Percentiles rank a stretch among this genome's conserved stretches.
Conservation (phyloP, 2,113 vertebrate genomes). For the Phodopus roborovskii region DNA sequence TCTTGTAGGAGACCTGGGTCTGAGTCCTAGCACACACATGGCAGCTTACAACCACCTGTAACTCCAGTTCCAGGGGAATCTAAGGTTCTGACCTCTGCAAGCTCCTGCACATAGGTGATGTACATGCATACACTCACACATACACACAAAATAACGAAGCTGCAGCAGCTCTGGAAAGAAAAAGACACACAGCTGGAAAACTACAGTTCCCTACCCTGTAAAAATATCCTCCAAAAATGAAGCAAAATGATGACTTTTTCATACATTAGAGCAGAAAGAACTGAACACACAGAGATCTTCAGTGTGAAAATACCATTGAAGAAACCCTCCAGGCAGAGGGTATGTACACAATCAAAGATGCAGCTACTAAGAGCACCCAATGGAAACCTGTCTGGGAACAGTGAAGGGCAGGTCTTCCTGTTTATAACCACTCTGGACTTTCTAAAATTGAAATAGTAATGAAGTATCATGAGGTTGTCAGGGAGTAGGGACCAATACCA, state of each 20-base stretch:
- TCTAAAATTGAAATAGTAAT: neutral
- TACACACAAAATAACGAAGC: neutral
- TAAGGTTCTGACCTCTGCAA: neutral
- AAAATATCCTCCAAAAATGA: neutral
- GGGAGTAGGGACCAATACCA: neutral
- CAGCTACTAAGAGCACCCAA: too few relatives aligned
- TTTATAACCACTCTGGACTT: neutral
- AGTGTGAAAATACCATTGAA: too few relatives aligned
- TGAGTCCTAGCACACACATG: neutral
- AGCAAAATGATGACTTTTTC: neutral
- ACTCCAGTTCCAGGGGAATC: neutral
- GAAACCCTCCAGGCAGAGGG: too few relatives aligned
- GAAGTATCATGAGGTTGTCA: neutral
- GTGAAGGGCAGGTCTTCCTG: too few relatives aligned
- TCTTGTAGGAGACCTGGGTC: neutral
- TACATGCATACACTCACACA: neutral
- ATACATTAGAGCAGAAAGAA: neutral
- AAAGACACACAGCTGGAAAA: neutral
- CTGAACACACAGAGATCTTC: too few relatives aligned
- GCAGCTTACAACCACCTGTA: neutral
- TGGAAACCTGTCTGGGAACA: too few relatives aligned
- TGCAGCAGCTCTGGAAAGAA: too few relatives aligned
- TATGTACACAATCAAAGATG: too few relatives aligned
- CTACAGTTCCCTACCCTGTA: neutral
- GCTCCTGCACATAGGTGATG: neutral